phyloP scores from a whole-genome alignment of 2,113 vertebrate genomes.

The Ciconia maguari region DNA sequence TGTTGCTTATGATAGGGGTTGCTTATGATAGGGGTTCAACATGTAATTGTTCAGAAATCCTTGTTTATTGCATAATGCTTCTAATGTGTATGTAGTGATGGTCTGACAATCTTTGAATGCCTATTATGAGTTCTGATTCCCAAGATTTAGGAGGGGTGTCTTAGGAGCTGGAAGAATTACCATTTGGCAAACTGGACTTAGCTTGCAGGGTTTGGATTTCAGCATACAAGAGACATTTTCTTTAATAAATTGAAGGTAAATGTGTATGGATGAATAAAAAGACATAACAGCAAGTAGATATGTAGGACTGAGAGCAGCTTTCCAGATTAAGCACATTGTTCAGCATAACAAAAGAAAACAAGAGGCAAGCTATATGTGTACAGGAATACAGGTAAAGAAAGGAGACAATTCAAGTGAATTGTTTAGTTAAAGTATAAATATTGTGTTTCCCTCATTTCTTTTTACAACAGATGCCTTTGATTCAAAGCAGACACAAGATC shows the following conservation, averaged over 20 bases:
- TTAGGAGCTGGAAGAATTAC: background rate
- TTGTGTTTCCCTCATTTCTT: background rate
- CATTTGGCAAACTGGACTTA: background rate
- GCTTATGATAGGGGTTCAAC: background rate
- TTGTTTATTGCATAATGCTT: background rate
- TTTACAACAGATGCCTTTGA: slow-evolving; percentile 34
- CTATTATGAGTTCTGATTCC: background rate
- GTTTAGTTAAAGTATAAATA: background rate
- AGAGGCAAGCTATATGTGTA: background rate
- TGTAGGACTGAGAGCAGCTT: background rate
- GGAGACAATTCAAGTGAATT: background rate
- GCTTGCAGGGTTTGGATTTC: background rate
- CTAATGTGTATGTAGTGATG: background rate
- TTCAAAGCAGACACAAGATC: slow-evolving; percentile 8
- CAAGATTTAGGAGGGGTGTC: background rate
- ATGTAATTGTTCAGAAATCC: background rate
- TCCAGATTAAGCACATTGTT: background rate
- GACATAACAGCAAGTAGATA: background rate
- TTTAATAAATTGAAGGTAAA: background rate
- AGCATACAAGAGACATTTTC: background rate
- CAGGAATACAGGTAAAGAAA: background rate
- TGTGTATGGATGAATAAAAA: background rate
- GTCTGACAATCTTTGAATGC: background rate
- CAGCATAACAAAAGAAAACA: background rate
- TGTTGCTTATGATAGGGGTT: background rate